A percentile compares a stretch with the other conserved stretches of the same genome.
Evolutionary conservation across 2,113 vertebrate genomes (phyloP).

Genomic region (Heptranchias perlo): DNA sequence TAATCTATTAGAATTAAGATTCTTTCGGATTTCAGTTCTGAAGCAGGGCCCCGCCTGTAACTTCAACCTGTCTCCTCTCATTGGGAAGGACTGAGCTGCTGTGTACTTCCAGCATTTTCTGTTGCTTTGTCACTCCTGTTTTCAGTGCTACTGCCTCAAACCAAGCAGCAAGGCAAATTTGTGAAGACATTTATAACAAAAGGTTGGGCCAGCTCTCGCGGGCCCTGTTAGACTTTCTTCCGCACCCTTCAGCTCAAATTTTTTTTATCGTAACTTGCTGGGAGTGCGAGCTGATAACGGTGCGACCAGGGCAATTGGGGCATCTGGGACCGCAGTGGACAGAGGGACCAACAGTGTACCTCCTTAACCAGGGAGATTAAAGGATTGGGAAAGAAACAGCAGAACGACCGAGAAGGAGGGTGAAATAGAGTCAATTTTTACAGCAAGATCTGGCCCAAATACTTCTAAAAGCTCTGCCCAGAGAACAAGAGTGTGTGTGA

Average conservation of each 20-base stretch:
- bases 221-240: background rate
- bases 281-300: background rate
- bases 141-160: too few species aligned
- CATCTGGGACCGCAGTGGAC: background rate
- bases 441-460: background rate
- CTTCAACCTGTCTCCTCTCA: too few species aligned
- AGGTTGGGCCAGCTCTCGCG: background rate
- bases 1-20: too few species aligned
- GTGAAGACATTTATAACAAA: background rate
- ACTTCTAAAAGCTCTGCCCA: background rate
- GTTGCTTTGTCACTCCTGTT: too few species aligned
- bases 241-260: background rate
- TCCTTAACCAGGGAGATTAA: background rate
- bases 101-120: too few species aligned
- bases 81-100: too few species aligned
- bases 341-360: background rate
- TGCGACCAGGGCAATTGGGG: background rate
- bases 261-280: background rate
- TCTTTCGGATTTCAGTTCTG: too few species aligned
- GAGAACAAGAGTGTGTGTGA: background rate
- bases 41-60: too few species aligned
- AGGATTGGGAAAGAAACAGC: background rate
- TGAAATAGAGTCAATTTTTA: background rate
- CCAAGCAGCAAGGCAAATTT: too few species aligned
- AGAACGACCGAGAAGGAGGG: background rate